phyloP scores from a whole-genome alignment of 2,113 vertebrate species.

The Chloebia gouldiae region DNA sequence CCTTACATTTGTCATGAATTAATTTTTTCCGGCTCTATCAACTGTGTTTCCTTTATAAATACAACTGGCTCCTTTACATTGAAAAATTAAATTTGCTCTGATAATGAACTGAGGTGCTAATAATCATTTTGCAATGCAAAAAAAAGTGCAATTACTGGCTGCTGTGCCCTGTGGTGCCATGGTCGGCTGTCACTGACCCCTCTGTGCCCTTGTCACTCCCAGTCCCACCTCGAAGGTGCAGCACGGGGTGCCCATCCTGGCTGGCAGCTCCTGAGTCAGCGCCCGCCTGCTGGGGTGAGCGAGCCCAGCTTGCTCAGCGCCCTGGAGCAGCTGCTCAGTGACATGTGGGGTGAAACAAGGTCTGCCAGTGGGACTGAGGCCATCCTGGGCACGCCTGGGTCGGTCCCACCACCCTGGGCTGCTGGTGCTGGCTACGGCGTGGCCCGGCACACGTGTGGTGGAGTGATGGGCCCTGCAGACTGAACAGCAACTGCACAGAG shows the following conservation, averaged over 20 bases:
- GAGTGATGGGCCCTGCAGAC: neutral
- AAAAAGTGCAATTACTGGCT: conserved; percentile 53
- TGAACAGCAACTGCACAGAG: neutral
- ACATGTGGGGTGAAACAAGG: fast-evolving
- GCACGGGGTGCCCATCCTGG: fast-evolving
- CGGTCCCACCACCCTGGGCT: fast-evolving
- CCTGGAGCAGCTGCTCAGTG: neutral
- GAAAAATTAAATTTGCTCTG: conserved; percentile 74
- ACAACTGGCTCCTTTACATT: conserved; percentile 52
- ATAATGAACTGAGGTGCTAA: conserved; percentile 72
- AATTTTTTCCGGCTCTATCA: conserved; percentile 67
- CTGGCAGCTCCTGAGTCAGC: fast-evolving
- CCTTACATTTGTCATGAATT: conserved; percentile 69
- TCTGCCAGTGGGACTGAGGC: neutral
- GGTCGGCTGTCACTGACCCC: neutral
- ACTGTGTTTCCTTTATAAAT: conserved; percentile 68
- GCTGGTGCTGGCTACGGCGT: fast-evolving
- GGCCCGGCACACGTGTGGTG: fast-evolving
- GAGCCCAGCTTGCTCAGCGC: fast-evolving
- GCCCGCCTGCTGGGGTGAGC: fast-evolving
- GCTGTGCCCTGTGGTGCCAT: neutral
- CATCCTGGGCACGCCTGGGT: fast-evolving
- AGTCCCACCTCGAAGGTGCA: neutral
- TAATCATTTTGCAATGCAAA: conserved; percentile 72
- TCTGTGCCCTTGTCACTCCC: neutral